These are phyloP conservation scores for Drosophila pseudotakahashii DNA, from an alignment of 2,888 invertebrate species.

Conservation along the genomic window DNA sequence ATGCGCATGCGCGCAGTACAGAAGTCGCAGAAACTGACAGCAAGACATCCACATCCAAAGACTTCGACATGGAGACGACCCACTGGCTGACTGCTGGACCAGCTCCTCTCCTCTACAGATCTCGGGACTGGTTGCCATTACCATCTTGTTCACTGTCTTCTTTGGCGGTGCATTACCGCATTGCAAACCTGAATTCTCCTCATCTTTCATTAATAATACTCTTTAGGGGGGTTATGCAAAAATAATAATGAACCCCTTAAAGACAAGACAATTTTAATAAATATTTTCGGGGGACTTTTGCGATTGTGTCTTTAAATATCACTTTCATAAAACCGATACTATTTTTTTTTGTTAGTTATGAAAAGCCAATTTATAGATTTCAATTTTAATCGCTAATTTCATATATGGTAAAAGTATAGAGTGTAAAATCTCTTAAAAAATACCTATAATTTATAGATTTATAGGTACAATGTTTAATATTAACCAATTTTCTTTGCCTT, in stretches of 20 bases:
- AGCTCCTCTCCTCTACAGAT: conserved; percentile 6
- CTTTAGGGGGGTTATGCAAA: conserved; percentile 10
- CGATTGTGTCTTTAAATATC: background rate
- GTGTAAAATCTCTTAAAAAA: too few relatives aligned
- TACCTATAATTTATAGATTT: too few relatives aligned
- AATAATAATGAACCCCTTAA: conserved; percentile 10
- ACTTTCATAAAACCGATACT: too few relatives aligned
- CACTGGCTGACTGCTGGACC: conserved; percentile 42
- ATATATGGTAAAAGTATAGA: too few relatives aligned
- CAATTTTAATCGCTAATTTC: too few relatives aligned
- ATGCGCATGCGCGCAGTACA: conserved; percentile 43
- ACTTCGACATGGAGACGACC: conserved; percentile 26
- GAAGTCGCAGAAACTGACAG: conserved; percentile 45
- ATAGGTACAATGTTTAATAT: too few relatives aligned
- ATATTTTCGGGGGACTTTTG: background rate
- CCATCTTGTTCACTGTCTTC: conserved; percentile 11
- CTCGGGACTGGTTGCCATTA: conserved; percentile 23
- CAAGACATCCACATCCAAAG: conserved; percentile 17
- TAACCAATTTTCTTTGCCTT: background rate
- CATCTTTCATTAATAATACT: conserved; percentile 49
- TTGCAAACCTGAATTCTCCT: conserved; percentile 75
- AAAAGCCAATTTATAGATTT: too few relatives aligned
- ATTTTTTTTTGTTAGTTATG: too few relatives aligned
- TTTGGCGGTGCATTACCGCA: conserved; percentile 69
- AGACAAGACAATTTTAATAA: conserved; percentile 9